Evolutionary conservation across 2,797 vertebrate species (phyloP).

Genomic region (Microctenopoma lineatum): DNA sequence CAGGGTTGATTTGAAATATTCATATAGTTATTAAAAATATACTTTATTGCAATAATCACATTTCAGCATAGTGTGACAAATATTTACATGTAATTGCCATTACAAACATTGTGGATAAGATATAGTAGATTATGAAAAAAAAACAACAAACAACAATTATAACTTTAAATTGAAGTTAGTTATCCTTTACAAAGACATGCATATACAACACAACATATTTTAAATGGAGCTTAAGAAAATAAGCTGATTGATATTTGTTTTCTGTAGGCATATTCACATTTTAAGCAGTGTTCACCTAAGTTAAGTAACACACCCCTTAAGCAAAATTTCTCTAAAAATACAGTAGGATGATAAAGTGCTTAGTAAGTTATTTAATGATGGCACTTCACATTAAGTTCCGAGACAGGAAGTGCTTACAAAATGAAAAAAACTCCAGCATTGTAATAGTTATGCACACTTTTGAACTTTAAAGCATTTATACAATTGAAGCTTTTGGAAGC

Average conservation of each 20-base stretch:
- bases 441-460: conserved; percentile 21
- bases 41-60: conserved; percentile 14
- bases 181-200: conserved; percentile 53
- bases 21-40: conserved; percentile 79
- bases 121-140: conserved; percentile 56
- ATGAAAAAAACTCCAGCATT: conserved; percentile 34
- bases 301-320: conserved; percentile 31
- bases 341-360: conserved; percentile 79
- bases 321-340: conserved; percentile 55
- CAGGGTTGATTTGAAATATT: conserved; percentile 40
- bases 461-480: conserved; percentile 26
- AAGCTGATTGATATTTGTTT: conserved; percentile 41
- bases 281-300: conserved; percentile 35
- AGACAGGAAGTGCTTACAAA: conserved; percentile 58
- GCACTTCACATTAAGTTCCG: conserved; percentile 42
- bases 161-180: conserved; percentile 51
- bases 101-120: conserved; percentile 35
- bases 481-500: conserved; percentile 33
- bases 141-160: conserved; percentile 37
- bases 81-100: conserved; percentile 9
- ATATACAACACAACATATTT: conserved; percentile 39
- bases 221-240: conserved; percentile 47
- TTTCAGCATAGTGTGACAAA: neutral
- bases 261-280: conserved; percentile 27
- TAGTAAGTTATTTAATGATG: conserved; percentile 46